Evolutionary conservation across 2,888 invertebrate species (phyloP).

Genomic region (Nasonia oneida): DNA sequence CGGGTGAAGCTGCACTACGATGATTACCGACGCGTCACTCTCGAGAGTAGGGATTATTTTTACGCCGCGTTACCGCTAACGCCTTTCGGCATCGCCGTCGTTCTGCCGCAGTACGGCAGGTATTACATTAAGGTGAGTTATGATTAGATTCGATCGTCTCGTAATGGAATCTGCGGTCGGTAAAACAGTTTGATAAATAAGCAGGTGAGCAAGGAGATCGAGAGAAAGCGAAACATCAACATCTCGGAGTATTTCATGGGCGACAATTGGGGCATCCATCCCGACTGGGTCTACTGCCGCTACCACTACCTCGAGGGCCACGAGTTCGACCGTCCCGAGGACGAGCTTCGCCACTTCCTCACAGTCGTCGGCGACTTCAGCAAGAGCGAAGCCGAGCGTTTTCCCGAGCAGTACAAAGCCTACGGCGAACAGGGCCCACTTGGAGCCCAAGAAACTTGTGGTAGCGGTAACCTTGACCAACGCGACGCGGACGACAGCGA

Average conservation of each 20-base stretch:
- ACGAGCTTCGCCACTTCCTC: slow-evolving; percentile 89
- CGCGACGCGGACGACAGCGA: slow-evolving; percentile 68
- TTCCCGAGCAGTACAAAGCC: slow-evolving; percentile 83
- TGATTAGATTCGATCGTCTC: no score
- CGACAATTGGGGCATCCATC: slow-evolving; percentile 89
- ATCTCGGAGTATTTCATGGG: slow-evolving; percentile 88
- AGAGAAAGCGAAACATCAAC: slow-evolving; percentile 85
- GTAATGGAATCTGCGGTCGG: neutral
- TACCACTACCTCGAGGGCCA: slow-evolving; percentile 91
- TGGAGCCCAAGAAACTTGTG: slow-evolving; percentile 9
- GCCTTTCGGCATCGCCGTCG: slow-evolving; percentile 93
- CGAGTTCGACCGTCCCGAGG: slow-evolving; percentile 87
- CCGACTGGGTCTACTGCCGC: slow-evolving; percentile 94
- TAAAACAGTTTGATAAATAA: neutral
- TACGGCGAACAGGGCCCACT: slow-evolving; percentile 47
- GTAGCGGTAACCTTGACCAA: neutral
- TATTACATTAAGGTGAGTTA: slow-evolving; percentile 81
- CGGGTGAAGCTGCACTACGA: slow-evolving; percentile 92
- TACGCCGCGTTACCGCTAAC: slow-evolving; percentile 90
- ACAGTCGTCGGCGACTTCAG: slow-evolving; percentile 66
- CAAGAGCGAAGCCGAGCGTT: slow-evolving; percentile 80
- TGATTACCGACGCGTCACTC: slow-evolving; percentile 90
- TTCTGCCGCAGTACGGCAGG: slow-evolving; percentile 91
- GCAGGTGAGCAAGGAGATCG: slow-evolving; percentile 88
- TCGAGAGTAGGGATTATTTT: slow-evolving; percentile 91